Conservation (phyloP, 2,113 vertebrate species). For the Rhizomys pruinosus region DNA sequence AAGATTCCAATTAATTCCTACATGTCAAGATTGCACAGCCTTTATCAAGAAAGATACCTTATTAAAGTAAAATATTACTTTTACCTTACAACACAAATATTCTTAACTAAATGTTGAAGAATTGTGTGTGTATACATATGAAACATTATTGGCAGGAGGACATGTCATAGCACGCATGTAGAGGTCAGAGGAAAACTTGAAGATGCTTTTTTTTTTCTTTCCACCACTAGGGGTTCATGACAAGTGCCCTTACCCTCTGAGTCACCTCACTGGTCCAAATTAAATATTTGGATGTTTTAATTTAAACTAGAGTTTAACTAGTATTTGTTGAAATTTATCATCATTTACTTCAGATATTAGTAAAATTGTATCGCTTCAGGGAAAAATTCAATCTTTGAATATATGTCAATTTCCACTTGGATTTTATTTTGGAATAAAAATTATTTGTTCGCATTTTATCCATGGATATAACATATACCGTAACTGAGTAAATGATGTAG, state of each 20-base stretch:
- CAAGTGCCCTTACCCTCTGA: too few species aligned
- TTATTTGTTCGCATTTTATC: background rate
- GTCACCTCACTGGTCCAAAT: background rate
- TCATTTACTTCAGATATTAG: slow-evolving; percentile 12
- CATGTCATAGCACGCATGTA: background rate
- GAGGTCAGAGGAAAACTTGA: background rate
- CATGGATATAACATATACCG: background rate
- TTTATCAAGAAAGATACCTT: background rate
- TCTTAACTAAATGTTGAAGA: background rate
- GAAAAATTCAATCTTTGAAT: background rate
- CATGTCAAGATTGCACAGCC: background rate
- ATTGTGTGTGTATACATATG: background rate
- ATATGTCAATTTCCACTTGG: background rate
- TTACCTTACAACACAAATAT: background rate
- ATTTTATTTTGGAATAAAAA: slow-evolving; percentile 1
- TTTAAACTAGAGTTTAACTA: background rate
- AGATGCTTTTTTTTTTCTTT: background rate
- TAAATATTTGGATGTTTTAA: background rate
- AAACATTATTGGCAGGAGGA: background rate
- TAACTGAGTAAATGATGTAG: slow-evolving; percentile 1
- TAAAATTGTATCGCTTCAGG: background rate
- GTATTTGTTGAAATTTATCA: background rate
- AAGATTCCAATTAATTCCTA: background rate
- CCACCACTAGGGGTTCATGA: background rate
- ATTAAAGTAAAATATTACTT: slow-evolving; percentile 30